phyloP scores from a whole-genome alignment of 2,888 invertebrate species.

The Microdon myrmicae region DNA sequence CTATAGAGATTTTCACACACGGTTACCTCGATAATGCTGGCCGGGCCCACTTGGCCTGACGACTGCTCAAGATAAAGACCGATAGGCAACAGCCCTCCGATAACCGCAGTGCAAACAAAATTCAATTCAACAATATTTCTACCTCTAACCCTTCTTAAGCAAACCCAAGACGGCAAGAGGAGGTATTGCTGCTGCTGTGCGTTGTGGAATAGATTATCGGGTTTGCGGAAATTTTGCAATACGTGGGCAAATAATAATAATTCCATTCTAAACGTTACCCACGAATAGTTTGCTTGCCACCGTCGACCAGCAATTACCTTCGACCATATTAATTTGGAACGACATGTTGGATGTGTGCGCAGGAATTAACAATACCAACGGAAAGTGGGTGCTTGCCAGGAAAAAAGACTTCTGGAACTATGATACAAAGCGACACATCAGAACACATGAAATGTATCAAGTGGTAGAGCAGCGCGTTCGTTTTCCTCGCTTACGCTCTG shows the following conservation, averaged over 20 bases:
- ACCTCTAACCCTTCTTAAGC: conserved; percentile 7
- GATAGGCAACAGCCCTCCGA: conserved; percentile 1
- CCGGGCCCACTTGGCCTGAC: conserved; percentile 1
- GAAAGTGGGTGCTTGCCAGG: no score
- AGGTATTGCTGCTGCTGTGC: neutral
- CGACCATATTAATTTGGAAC: conserved; percentile 4
- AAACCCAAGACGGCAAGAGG: neutral
- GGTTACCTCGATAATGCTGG: neutral
- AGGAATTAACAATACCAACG: no score
- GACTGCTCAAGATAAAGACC: conserved; percentile 7
- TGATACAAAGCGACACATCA: no score
- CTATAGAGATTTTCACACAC: conserved; percentile 12
- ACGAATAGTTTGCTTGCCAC: neutral
- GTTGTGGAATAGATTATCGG: neutral
- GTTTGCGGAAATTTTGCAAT: conserved; percentile 12
- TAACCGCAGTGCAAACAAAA: conserved; percentile 22
- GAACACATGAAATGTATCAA: no score
- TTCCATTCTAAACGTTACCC: conserved; percentile 9
- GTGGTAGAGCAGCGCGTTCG: no score
- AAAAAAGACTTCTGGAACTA: no score
- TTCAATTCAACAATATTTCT: conserved; percentile 11
- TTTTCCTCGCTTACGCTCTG: no score
- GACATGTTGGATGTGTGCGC: neutral
- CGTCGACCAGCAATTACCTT: conserved; percentile 4
- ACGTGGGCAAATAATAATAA: conserved; percentile 21